Conservation (phyloP, 2,797 vertebrate species). For the Emydoidea blandingii region DNA sequence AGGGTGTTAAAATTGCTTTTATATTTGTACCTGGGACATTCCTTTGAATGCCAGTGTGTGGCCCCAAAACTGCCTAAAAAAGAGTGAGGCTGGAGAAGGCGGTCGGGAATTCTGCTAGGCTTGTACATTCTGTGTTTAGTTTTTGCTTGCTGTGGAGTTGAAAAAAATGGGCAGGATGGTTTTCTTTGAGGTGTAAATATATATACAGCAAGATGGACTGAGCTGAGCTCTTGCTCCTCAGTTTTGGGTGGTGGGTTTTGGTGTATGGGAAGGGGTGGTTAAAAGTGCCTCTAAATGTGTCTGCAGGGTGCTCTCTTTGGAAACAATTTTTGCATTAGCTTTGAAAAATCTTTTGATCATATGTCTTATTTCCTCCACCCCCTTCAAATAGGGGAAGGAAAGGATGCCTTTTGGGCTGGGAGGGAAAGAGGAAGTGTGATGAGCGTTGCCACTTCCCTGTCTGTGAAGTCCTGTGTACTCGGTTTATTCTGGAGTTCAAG, state of each 20-base stretch:
- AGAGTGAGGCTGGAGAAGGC: background rate
- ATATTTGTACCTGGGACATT: background rate
- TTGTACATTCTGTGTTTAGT: background rate
- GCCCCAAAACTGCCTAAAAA: background rate
- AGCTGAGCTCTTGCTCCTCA: background rate
- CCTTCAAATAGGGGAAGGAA: background rate
- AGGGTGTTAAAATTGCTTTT: background rate
- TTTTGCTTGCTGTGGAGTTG: background rate
- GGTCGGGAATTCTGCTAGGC: background rate
- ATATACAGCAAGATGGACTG: background rate
- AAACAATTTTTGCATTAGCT: conserved; percentile 3
- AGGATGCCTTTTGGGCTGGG: background rate
- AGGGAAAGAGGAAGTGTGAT: conserved; percentile 29
- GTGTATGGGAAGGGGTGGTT: background rate
- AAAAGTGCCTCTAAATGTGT: conserved; percentile 38
- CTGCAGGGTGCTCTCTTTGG: conserved; percentile 41
- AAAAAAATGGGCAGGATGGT: background rate
- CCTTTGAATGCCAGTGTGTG: background rate
- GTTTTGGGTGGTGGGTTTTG: background rate
- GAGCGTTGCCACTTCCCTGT: background rate
- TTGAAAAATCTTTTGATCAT: conserved; percentile 2
- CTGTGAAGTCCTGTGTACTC: background rate
- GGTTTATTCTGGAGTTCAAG: background rate
- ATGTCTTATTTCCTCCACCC: background rate
- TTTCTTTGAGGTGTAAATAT: background rate